These are phyloP conservation scores for Druceiella hillmani DNA, from an alignment of 2,888 invertebrate genomes.

Conservation along the genomic window DNA sequence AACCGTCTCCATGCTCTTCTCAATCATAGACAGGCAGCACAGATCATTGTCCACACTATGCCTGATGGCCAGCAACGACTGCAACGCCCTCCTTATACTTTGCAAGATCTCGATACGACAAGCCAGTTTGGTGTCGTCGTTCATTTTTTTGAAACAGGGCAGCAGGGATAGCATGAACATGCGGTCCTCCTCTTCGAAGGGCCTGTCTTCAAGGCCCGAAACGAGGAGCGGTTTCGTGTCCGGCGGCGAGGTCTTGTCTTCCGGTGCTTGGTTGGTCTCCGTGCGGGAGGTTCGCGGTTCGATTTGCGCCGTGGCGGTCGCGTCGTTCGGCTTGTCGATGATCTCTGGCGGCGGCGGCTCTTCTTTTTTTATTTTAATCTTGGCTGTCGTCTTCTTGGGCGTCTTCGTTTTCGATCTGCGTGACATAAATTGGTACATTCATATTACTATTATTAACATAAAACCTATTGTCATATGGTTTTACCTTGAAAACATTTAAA, in stretches of 20 bases:
- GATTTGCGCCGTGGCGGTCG: slow-evolving; percentile 18
- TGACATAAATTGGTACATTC: too few species aligned
- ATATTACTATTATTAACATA: too few species aligned
- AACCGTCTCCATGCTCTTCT: too few species aligned
- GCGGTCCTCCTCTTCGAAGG: slow-evolving; percentile 44
- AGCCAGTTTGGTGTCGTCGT: slow-evolving; percentile 39
- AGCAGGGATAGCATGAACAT: slow-evolving; percentile 44
- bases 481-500: too few species aligned
- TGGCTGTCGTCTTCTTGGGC: background rate
- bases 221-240: slow-evolving; percentile 40
- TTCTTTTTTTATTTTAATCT: slow-evolving; percentile 35
- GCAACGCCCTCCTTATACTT: slow-evolving; percentile 29
- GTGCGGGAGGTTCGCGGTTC: background rate
- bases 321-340: slow-evolving; percentile 36
- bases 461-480: too few species aligned
- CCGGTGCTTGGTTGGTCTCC: slow-evolving; percentile 6
- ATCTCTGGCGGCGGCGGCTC: slow-evolving; percentile 26
- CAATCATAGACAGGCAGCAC: too few species aligned
- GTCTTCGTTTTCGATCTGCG: background rate
- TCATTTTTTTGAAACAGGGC: slow-evolving; percentile 45
- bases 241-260: slow-evolving; percentile 30
- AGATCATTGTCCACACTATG: too few species aligned
- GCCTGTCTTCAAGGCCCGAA: slow-evolving; percentile 45
- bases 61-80: too few species aligned
- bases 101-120: slow-evolving; percentile 44